Percentiles rank a stretch among this genome's conserved stretches.
Evolutionary conservation across 2,113 vertebrate genomes (phyloP).

Genomic region (Oryzias melastigma): DNA sequence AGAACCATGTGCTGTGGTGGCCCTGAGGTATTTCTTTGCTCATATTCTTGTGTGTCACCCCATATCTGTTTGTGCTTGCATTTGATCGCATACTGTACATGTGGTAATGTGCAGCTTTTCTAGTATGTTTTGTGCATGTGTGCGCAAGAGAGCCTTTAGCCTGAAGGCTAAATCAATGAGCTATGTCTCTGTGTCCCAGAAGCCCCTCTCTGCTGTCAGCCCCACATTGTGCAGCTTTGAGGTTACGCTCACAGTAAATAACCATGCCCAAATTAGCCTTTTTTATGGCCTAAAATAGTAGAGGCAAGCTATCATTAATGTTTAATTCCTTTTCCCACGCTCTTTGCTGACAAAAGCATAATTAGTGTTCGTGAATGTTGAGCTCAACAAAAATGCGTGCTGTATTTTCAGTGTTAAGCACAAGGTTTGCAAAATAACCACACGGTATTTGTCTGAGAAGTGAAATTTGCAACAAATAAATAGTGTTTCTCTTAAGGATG

Average conservation of each 20-base stretch:
- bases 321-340: slow-evolving; percentile 56
- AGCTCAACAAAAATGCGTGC: slow-evolving; percentile 38
- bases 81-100: slow-evolving; percentile 15
- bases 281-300: slow-evolving; percentile 55
- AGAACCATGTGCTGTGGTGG: slow-evolving; percentile 43
- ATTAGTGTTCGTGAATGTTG: slow-evolving; percentile 54
- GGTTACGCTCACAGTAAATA: slow-evolving; percentile 54
- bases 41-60: slow-evolving; percentile 13
- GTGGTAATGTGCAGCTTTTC: slow-evolving; percentile 11
- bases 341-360: slow-evolving; percentile 57
- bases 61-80: background rate
- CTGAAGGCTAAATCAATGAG: slow-evolving; percentile 32
- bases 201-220: slow-evolving; percentile 41
- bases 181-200: slow-evolving; percentile 41
- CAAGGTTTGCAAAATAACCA: too few species aligned
- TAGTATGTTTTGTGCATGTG: slow-evolving; percentile 8
- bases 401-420: slow-evolving; percentile 30
- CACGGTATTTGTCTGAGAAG: too few species aligned
- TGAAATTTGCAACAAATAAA: too few species aligned
- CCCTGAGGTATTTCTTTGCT: slow-evolving; percentile 25
- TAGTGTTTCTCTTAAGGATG: too few species aligned
- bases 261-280: slow-evolving; percentile 43
- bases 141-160: slow-evolving; percentile 5
- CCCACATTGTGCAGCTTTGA: slow-evolving; percentile 27
- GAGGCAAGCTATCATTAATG: slow-evolving; percentile 52